Conservation (phyloP, 30 jellyfish, hydroid and myxozoan species). For the Sanderia malayensis region DNA sequence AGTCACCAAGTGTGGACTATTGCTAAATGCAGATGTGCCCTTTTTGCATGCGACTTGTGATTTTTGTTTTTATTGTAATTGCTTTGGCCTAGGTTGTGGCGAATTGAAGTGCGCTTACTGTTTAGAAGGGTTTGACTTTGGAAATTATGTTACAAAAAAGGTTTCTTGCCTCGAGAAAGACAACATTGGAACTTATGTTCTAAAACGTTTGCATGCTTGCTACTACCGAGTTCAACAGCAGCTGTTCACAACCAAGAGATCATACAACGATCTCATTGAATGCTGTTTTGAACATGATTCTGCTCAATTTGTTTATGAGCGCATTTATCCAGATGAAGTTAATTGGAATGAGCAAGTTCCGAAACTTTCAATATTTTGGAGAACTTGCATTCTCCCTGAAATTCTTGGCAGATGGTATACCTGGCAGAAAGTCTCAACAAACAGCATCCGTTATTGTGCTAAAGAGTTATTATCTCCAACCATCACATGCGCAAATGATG, state of each 20-base stretch:
- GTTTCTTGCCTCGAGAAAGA: conserved; percentile 31
- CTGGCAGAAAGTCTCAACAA: neutral
- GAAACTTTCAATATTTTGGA: conserved; percentile 7
- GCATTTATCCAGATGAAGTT: conserved; percentile 18
- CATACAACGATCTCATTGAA: neutral
- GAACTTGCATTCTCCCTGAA: conserved; percentile 26
- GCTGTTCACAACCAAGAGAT: conserved; percentile 2
- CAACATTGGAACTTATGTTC: neutral
- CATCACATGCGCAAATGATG: conserved; percentile 12
- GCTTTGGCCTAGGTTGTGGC: conserved; percentile 50
- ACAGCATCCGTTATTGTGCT: conserved; percentile 16
- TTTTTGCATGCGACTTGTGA: conserved; percentile 32
- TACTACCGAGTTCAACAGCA: conserved; percentile 52
- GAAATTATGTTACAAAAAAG: conserved; percentile 1
- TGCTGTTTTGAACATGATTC: conserved; percentile 3
- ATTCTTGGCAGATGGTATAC: conserved; percentile 36
- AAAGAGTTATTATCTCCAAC: conserved; percentile 7
- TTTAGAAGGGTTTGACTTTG: conserved; percentile 25
- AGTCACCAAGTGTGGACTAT: conserved; percentile 25
- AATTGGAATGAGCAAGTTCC: conserved; percentile 15
- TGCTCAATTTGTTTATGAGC: conserved; percentile 9
- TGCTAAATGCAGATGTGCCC: conserved; percentile 29
- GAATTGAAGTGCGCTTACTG: conserved; percentile 52
- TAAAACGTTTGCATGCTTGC: conserved; percentile 22
- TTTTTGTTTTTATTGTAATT: conserved; percentile 20